phyloP scores from a whole-genome alignment of 2,888 invertebrate genomes.

The Cataglyphis cursor region DNA sequence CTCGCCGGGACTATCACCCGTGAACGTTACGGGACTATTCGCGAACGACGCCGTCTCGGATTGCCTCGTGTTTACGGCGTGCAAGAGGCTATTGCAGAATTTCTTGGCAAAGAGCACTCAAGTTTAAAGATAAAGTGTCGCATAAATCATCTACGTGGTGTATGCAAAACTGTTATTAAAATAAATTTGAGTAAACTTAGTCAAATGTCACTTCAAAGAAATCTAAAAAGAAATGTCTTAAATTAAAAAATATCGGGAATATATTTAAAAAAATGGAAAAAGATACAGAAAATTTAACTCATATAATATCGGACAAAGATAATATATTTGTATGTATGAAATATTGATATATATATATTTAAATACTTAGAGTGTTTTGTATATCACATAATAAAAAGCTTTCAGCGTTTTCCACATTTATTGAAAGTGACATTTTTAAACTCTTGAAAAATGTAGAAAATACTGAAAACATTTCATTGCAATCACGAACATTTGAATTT shows the following conservation, averaged over 20 bases:
- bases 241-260: background rate
- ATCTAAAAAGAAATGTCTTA: background rate
- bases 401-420: background rate
- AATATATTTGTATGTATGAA: background rate
- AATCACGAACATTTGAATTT: background rate
- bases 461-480: background rate
- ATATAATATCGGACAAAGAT: background rate
- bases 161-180: background rate
- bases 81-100: constrained; percentile 1
- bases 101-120: background rate
- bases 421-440: background rate
- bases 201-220: background rate
- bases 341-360: constrained; percentile 12
- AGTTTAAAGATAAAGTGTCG: background rate
- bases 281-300: background rate
- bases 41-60: constrained; percentile 34
- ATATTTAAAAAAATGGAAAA: background rate
- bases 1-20: constrained; percentile 44
- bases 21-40: constrained; percentile 44
- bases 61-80: constrained; percentile 34
- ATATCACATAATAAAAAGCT: background rate
- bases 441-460: background rate
- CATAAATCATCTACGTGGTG: background rate
- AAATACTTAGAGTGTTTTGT: background rate
- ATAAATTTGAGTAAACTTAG: background rate